phyloP scores from a whole-genome alignment of 2,797 vertebrate genomes.

The Myotis planiceps region DNA sequence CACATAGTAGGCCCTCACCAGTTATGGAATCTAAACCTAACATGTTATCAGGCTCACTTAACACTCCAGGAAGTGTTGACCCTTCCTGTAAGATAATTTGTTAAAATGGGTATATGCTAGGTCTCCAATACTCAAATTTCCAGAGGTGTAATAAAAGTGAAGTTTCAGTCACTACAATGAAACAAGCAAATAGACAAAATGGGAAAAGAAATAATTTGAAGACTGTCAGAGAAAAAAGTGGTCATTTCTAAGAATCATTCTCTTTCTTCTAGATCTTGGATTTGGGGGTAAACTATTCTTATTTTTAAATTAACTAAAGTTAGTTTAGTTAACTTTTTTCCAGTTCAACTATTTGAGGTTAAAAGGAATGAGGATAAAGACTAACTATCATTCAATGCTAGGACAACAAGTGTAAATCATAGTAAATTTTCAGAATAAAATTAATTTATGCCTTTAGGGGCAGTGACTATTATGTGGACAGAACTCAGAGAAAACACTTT shows the following conservation, averaged over 20 bases:
- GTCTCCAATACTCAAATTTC: background rate
- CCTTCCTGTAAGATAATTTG: background rate
- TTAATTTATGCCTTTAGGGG: background rate
- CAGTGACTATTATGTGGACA: slow-evolving; percentile 3
- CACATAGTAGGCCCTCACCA: background rate
- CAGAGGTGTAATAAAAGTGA: background rate
- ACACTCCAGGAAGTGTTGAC: background rate
- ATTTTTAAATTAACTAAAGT: background rate
- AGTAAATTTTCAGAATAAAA: slow-evolving; percentile 37
- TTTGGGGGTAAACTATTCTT: background rate
- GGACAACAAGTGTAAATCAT: slow-evolving; percentile 31
- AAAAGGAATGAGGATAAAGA: slow-evolving; percentile 1
- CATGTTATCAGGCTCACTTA: background rate
- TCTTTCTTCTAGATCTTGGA: background rate
- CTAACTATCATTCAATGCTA: background rate
- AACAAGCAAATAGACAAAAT: background rate
- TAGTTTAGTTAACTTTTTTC: background rate
- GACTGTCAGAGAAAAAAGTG: background rate
- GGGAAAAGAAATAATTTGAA: background rate
- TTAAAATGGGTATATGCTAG: background rate
- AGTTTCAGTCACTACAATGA: background rate
- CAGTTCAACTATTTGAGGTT: background rate
- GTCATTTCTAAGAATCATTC: background rate
- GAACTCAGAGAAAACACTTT: slow-evolving; percentile 60
- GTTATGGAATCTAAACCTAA: background rate